Evolutionary conservation across 1,140 invertebrate genomes (phyloP).

Genomic region (Cardiocondyla obscurior): DNA sequence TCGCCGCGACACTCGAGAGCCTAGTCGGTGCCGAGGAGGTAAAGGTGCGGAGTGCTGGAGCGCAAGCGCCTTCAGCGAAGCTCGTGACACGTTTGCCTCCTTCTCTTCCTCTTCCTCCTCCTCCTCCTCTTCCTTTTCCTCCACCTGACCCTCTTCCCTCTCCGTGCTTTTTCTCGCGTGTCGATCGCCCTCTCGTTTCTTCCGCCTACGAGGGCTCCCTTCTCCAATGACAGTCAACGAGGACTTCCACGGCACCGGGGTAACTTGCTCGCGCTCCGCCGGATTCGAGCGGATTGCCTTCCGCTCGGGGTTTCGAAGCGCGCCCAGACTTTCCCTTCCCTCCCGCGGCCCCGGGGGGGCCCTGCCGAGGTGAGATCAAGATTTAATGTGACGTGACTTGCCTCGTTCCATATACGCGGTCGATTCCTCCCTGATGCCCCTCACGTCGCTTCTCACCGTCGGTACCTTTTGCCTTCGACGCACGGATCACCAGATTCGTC

Average conservation of each 20-base stretch:
- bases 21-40: conserved; percentile 60
- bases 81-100: conserved; percentile 62
- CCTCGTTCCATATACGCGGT: conserved; percentile 28
- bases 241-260: conserved; percentile 51
- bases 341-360: conserved; percentile 4
- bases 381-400: conserved; percentile 76
- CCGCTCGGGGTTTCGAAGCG: conserved; percentile 82
- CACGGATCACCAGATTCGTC: neutral
- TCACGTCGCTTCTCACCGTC: neutral
- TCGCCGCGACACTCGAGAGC: conserved; percentile 60
- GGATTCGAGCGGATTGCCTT: conserved; percentile 84
- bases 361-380: conserved; percentile 80
- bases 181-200: conserved; percentile 24
- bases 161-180: conserved; percentile 42
- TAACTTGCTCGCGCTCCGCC: conserved; percentile 82
- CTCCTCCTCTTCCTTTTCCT: conserved; percentile 19
- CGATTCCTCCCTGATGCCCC: neutral
- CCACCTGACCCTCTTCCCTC: neutral
- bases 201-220: conserved; percentile 47
- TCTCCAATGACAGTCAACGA: conserved; percentile 37
- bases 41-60: conserved; percentile 62
- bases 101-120: conserved; percentile 3
- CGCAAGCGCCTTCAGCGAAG: conserved; percentile 65
- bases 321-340: conserved; percentile 81
- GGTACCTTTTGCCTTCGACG: neutral